Base-by-base conservation (phyloP, 2,797 vertebrate genomes). In the Ispidina picta region DNA sequence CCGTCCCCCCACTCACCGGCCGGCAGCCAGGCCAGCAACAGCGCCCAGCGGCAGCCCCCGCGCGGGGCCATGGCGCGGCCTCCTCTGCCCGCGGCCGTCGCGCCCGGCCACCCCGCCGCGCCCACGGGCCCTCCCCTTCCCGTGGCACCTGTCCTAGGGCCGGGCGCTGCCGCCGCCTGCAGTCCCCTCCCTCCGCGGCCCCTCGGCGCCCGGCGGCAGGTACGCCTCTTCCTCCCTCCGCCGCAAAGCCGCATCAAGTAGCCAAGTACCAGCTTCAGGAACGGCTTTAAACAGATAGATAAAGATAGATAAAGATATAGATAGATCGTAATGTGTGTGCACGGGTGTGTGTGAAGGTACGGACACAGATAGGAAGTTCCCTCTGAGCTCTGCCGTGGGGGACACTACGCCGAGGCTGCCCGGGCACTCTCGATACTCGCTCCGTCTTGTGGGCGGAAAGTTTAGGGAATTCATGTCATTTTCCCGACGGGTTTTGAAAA, bases 11-110 rank as follows among this genome's bases (percentile, higher is more conserved):
- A 94, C 97, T 97, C 97, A 98, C 97, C 97, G 92, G 91, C 72
- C 39, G 97, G 96, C 88, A 97, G 90, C 90, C 96, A 96, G 89
- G 79, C 90, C 90, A 97, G 78, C 54, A 95, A 76, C 31, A 97
- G 94, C 82, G 92, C 68, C 59, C 75, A 78, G 25, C 56, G 3
- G 39, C 65, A 82, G 59, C 19, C 5, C 54, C 85, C 41, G 43
- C 20, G 16, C 51, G 54, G 52, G 52, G 44, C 35, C 96, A 96
- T 96, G 92, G 81, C 78, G 89, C 35, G 51, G 69, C 58, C 79
- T 83, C 62, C 75, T 49, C 60, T 23, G 15, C 33, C 63, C 26
- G 71, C 25, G 81, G 29, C 48, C 25, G 89, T 81, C 76, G 48
- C 66, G 12, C 51, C 35, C 26, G 52, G 80, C 35, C 75, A 75